Base-by-base conservation (phyloP, 1,140 invertebrate genomes). In the Panulirus ornatus region DNA sequence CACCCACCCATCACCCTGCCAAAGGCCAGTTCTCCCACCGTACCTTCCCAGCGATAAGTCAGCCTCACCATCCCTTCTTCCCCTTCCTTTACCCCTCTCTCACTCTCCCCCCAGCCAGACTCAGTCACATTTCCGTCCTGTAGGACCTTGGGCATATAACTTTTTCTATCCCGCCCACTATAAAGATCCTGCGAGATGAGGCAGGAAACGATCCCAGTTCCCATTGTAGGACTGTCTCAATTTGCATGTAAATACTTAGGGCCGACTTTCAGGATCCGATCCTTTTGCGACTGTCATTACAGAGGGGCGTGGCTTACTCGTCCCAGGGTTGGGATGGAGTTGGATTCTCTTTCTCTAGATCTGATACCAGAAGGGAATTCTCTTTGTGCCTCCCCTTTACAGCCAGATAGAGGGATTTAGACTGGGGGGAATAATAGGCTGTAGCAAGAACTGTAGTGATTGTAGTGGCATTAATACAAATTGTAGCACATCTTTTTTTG, bases 231-330 rank as follows among this genome's bases (percentile, higher is more conserved):
- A 58, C 14, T 19, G 54, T 58, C 54, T 58, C 54, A 58, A 58
- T 58, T 58, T 58, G 54, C 54, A 58, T 58, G 54, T 58, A 58
- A 58, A 58, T 58, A 19, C 54, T 58, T 58, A 58, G 14, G 54
- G 22, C 54, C 14, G 54, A 58, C 54, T 58, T 58, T n/a, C 19
- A 22, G 54, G 54, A 58, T 58, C 54, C 54, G 54, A 58, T 58
- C 54, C n/a, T 58, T 58, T 58, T 58, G 54, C 54, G 54, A 58
- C 22, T 58, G 19, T 58, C 54, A 22, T 22, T 58, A 14, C 3
- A 22, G 54, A 58, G 54, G 14, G 19, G 11, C 19, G 54, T 19
- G 5, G 14, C 19, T 58, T 22, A 19, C 54, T 3, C 22, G 54
- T 19, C 22, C 54, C 54, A 58, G 14, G 54, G 19, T 3, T 58